phyloP scores from a whole-genome alignment of 2,113 vertebrate genomes.

The Phoenicopterus ruber region DNA sequence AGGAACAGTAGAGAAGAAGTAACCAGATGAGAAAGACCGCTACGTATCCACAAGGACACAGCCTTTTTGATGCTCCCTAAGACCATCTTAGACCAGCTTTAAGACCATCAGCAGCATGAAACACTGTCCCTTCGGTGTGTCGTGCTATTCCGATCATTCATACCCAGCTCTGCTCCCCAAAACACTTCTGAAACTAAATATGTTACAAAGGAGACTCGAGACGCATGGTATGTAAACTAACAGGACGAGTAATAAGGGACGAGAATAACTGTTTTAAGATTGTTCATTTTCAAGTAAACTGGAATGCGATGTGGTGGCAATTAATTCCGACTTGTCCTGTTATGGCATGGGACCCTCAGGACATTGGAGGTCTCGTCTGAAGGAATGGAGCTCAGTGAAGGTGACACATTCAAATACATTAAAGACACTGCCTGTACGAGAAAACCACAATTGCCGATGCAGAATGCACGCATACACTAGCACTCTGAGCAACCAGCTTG shows the following conservation, averaged over 20 bases:
- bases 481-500: background rate
- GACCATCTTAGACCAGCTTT: background rate
- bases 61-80: background rate
- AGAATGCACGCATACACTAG: background rate
- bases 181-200: background rate
- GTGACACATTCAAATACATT: background rate
- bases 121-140: background rate
- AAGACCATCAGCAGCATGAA: background rate
- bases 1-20: background rate
- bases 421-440: background rate
- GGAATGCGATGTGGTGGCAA: background rate
- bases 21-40: background rate
- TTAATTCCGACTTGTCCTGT: background rate
- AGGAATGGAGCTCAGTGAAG: background rate
- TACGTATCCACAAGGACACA: background rate
- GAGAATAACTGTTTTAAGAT: background rate
- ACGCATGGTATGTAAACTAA: background rate
- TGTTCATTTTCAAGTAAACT: background rate
- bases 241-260: background rate
- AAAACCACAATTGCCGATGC: background rate
- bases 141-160: background rate
- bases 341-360: background rate
- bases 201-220: background rate
- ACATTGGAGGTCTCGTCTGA: background rate
- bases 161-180: background rate